Percentiles rank a stretch among this genome's conserved stretches.
Evolutionary conservation across 2,888 invertebrate species (phyloP).

Genomic region (Leptarthrus brevirostris): DNA sequence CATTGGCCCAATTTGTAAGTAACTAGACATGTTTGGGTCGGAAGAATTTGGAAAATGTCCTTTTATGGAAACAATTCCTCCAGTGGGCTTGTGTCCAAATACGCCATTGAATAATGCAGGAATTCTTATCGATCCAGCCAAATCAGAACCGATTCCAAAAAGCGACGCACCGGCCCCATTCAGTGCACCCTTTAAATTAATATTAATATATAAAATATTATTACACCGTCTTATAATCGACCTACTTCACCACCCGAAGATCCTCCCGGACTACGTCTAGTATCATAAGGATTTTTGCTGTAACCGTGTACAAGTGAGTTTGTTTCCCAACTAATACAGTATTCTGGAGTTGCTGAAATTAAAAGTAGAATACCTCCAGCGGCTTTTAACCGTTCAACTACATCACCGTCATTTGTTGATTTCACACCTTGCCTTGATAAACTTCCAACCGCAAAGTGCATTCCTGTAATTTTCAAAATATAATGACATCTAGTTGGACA

Average conservation of each 20-base stretch:
- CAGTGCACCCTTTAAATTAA: constrained; percentile 73
- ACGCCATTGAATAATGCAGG: constrained; percentile 89
- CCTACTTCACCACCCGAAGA: constrained; percentile 89
- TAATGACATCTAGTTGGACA: too few species aligned
- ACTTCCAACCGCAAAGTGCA: constrained; percentile 78
- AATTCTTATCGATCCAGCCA: constrained; percentile 85
- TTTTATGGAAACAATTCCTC: constrained; percentile 71
- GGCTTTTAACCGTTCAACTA: constrained; percentile 71
- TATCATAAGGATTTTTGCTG: constrained; percentile 86
- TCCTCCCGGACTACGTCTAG: constrained; percentile 80
- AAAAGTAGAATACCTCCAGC: constrained; percentile 86
- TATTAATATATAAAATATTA: too few species aligned
- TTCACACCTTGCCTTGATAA: constrained; percentile 67
- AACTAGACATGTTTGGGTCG: constrained; percentile 68
- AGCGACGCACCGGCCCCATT: constrained; percentile 80
- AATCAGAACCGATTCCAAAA: constrained; percentile 84
- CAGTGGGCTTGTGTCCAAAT: constrained; percentile 87
- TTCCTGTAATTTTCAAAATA: constrained; percentile 66
- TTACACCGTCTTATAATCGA: too few species aligned
- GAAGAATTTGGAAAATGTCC: constrained; percentile 73
- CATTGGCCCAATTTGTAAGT: constrained; percentile 78
- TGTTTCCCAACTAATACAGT: constrained; percentile 90
- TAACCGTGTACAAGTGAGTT: constrained; percentile 81
- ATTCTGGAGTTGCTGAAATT: constrained; percentile 87
- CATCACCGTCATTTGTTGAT: constrained; percentile 76